Evolutionary conservation across 2,888 invertebrate genomes (phyloP).

Genomic region (Campaea margaritaria): DNA sequence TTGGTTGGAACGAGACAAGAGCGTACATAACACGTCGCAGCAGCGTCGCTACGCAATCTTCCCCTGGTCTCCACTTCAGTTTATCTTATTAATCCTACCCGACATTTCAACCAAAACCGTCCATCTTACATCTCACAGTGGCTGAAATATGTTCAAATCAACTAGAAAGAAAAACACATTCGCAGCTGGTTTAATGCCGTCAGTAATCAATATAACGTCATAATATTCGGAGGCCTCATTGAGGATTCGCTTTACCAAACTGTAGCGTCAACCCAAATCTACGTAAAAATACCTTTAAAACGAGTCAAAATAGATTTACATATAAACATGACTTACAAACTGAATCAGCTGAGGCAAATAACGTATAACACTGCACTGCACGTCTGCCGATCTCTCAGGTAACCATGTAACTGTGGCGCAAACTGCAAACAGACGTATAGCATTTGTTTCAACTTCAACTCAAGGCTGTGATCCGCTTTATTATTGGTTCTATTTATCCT

Average conservation of each 20-base stretch:
- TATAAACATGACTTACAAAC: conserved; percentile 19
- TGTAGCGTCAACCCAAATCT: not conserved
- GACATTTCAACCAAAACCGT: too few relatives aligned
- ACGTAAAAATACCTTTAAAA: not conserved
- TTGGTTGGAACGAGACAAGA: too few relatives aligned
- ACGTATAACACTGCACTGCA: conserved; percentile 26
- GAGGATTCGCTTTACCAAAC: not conserved
- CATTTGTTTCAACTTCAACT: conserved; percentile 9
- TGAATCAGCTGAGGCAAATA: conserved; percentile 12
- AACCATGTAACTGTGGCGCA: conserved; percentile 26
- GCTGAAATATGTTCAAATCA: too few relatives aligned
- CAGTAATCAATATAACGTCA: too few relatives aligned
- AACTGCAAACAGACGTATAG: conserved; percentile 8
- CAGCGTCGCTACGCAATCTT: too few relatives aligned
- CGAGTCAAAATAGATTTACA: not conserved
- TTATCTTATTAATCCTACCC: too few relatives aligned
- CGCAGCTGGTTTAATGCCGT: too few relatives aligned
- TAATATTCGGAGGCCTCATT: too few relatives aligned
- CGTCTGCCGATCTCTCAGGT: conserved; percentile 25
- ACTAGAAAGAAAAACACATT: too few relatives aligned
- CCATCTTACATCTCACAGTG: too few relatives aligned
- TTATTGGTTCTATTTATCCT: conserved; percentile 14
- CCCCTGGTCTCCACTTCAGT: too few relatives aligned
- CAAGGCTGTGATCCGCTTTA: conserved; percentile 13
- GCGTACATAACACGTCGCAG: too few relatives aligned